A percentile compares a stretch with the other conserved stretches of the same genome.
Conservation (phyloP, 2,888 invertebrate species). For the Podabrus alpinus region DNA sequence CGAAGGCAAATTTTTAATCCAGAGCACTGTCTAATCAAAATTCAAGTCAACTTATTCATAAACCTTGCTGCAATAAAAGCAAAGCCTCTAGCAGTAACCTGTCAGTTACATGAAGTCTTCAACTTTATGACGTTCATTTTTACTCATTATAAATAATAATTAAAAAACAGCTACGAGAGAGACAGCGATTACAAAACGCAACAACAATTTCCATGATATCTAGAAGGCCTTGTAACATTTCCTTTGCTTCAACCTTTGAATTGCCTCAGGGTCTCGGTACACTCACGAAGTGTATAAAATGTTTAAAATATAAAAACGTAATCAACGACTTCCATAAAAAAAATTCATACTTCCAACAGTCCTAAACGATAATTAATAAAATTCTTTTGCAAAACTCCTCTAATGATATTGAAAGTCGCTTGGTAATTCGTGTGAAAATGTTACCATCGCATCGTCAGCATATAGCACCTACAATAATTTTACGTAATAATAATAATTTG, state of each 20-base stretch:
- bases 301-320: slow-evolving; percentile 3
- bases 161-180: slow-evolving; percentile 37
- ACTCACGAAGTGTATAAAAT: background rate
- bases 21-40: slow-evolving; percentile 28
- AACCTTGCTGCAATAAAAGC: slow-evolving; percentile 36
- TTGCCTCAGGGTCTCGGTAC: slow-evolving; percentile 45
- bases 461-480: background rate
- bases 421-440: background rate
- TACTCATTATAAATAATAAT: slow-evolving; percentile 54
- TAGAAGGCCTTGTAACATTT: slow-evolving; percentile 59
- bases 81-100: slow-evolving; percentile 48
- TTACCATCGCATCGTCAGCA: background rate
- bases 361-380: slow-evolving; percentile 1
- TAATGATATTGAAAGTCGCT: background rate
- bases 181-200: slow-evolving; percentile 46
- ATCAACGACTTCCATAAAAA: background rate
- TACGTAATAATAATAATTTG: background rate
- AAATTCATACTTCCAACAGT: background rate
- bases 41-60: slow-evolving; percentile 41
- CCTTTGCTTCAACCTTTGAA: slow-evolving; percentile 53
- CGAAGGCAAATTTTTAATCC: slow-evolving; percentile 16
- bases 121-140: slow-evolving; percentile 49
- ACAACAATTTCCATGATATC: slow-evolving; percentile 57
- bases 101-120: slow-evolving; percentile 55
- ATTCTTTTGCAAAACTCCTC: background rate